These are phyloP conservation scores for Lochmaea crataegi DNA, from an alignment of 2,888 invertebrate species.

Conservation along the genomic window DNA sequence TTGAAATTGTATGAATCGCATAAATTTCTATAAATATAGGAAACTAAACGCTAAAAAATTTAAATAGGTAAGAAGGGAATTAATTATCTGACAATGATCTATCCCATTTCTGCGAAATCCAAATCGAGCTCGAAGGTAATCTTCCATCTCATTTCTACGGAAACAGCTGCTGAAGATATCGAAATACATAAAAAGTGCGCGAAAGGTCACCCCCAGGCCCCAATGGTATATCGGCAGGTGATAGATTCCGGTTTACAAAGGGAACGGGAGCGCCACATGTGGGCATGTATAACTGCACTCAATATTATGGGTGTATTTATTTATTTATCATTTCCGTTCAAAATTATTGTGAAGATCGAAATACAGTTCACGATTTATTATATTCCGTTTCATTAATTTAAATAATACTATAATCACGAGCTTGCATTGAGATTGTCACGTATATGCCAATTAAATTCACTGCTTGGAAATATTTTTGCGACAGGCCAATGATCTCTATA, in stretches of 20 bases:
- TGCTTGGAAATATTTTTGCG: too few species aligned
- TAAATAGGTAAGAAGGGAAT: neutral
- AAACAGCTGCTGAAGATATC: slow-evolving; percentile 38
- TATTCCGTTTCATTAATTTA: too few species aligned
- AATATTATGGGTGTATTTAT: neutral
- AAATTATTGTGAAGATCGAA: too few species aligned
- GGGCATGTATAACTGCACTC: slow-evolving; percentile 15
- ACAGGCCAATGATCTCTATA: too few species aligned
- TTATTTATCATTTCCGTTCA: neutral
- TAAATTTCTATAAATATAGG: neutral
- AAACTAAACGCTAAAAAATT: too few species aligned
- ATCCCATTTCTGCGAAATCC: slow-evolving; percentile 8
- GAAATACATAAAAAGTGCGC: slow-evolving; percentile 35
- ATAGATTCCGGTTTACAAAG: slow-evolving; percentile 38
- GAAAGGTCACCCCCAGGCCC: slow-evolving; percentile 31
- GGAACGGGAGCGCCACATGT: slow-evolving; percentile 13
- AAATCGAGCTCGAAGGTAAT: slow-evolving; percentile 18
- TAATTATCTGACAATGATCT: neutral
- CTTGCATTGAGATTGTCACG: too few species aligned
- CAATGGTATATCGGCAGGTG: slow-evolving; percentile 33
- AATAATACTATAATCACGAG: too few species aligned
- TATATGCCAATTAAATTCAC: too few species aligned
- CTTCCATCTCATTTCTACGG: slow-evolving; percentile 19
- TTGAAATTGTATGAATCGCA: neutral
- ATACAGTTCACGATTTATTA: too few species aligned